Conservation (phyloP, 2,797 vertebrate genomes). For the Pampus argenteus region DNA sequence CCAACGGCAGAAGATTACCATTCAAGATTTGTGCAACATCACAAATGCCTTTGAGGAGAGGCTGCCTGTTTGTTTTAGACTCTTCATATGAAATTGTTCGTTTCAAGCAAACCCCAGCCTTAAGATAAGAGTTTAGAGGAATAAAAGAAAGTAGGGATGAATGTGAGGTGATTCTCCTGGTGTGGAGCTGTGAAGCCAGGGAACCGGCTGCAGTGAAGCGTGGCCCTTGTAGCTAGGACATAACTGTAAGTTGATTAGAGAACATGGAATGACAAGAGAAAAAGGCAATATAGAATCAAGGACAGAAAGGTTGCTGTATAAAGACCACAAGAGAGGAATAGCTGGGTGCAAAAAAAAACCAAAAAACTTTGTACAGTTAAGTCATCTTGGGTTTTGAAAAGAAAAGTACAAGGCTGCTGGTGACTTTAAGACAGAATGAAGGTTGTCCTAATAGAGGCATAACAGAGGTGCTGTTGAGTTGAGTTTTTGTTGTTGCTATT, state of each 20-base stretch:
- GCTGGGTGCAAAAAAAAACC: slow-evolving; percentile 61
- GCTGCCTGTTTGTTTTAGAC: background rate
- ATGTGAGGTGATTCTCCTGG: background rate
- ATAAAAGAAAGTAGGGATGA: background rate
- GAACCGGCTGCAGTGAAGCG: slow-evolving; percentile 41
- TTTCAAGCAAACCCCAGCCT: background rate
- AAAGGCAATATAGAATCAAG: slow-evolving; percentile 56
- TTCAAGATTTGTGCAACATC: background rate
- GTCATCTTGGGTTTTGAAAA: slow-evolving; percentile 68
- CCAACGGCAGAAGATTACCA: too few relatives aligned
- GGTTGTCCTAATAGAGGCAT: slow-evolving; percentile 62
- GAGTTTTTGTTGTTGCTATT: slow-evolving; percentile 58
- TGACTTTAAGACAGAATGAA: slow-evolving; percentile 85
- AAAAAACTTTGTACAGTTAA: slow-evolving; percentile 67
- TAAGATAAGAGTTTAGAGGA: background rate
- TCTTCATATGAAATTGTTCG: background rate
- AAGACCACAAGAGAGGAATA: slow-evolving; percentile 53
- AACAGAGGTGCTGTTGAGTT: slow-evolving; percentile 68
- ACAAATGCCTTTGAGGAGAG: background rate
- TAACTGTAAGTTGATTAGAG: slow-evolving; percentile 58
- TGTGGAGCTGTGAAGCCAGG: slow-evolving; percentile 5
- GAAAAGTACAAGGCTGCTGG: slow-evolving; percentile 84
- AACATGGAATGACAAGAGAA: slow-evolving; percentile 65
- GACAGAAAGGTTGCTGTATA: slow-evolving; percentile 38
- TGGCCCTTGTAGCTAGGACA: slow-evolving; percentile 53